A percentile compares a stretch with the other conserved stretches of the same genome.
Conservation (phyloP, 2,113 vertebrate genomes). For the Holacanthus passer region DNA sequence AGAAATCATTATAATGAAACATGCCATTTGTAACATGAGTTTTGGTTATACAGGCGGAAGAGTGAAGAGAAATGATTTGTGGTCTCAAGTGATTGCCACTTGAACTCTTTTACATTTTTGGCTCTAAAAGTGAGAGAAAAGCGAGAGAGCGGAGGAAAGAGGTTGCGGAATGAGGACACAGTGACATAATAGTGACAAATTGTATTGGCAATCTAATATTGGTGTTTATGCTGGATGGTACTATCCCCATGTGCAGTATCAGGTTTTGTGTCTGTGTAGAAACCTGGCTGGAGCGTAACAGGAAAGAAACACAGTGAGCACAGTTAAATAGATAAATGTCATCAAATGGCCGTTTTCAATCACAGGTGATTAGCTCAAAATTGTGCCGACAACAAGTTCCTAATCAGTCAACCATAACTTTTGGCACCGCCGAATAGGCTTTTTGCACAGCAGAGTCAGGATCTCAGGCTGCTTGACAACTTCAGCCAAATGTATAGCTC, state of each 20-base stretch:
- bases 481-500: background rate
- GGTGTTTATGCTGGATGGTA: conserved; percentile 17
- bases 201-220: conserved; percentile 19
- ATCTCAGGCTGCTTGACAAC: background rate
- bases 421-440: conserved; percentile 13
- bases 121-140: conserved; percentile 34
- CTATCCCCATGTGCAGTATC: background rate
- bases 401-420: conserved; percentile 37
- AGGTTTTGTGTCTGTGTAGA: conserved; percentile 20
- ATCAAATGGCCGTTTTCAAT: conserved; percentile 54
- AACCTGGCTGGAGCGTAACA: background rate
- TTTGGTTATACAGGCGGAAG: conserved; percentile 18
- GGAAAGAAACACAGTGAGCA: conserved; percentile 8
- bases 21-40: conserved; percentile 47
- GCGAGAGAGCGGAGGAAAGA: conserved; percentile 2
- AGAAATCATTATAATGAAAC: conserved; percentile 61
- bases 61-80: conserved; percentile 33
- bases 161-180: background rate
- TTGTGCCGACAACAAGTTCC: conserved; percentile 33
- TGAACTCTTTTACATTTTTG: conserved; percentile 31
- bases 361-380: conserved; percentile 54
- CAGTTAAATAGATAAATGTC: conserved; percentile 46
- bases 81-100: conserved; percentile 44
- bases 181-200: conserved; percentile 6
- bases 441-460: background rate